Evolutionary conservation across 2,797 vertebrate genomes (phyloP).

Genomic region (Eulemur albifrons): DNA sequence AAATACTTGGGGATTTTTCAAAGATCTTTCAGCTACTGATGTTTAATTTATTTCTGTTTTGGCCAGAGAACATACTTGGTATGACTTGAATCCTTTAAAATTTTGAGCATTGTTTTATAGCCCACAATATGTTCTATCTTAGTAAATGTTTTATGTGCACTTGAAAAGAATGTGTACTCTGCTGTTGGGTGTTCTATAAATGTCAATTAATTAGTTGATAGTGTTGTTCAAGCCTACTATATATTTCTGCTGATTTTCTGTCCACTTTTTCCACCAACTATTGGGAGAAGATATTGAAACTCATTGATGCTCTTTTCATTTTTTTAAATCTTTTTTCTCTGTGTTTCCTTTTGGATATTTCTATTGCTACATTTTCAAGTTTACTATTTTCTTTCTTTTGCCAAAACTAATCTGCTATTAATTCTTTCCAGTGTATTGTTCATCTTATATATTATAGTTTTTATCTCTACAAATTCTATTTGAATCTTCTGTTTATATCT

Average conservation of each 20-base stretch:
- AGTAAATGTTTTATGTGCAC: background rate
- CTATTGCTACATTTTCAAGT: background rate
- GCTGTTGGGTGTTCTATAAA: background rate
- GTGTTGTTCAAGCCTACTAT: background rate
- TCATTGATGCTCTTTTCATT: background rate
- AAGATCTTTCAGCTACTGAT: background rate
- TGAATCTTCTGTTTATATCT: background rate
- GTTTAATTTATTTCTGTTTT: slow-evolving; percentile 24
- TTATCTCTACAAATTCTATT: background rate
- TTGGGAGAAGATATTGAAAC: background rate
- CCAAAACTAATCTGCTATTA: background rate
- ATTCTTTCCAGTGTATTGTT: background rate
- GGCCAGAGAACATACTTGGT: background rate
- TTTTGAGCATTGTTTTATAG: background rate
- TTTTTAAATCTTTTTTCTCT: background rate
- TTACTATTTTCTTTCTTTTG: background rate
- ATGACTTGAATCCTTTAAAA: background rate
- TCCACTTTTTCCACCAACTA: background rate
- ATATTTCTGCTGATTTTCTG: background rate
- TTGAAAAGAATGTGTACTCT: background rate
- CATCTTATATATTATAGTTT: background rate
- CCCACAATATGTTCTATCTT: background rate
- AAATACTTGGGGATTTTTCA: background rate
- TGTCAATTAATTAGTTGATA: background rate
- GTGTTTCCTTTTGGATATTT: background rate